These are phyloP conservation scores for Nematolebias whitei DNA, from an alignment of 2,113 vertebrate species.

Conservation along the genomic window DNA sequence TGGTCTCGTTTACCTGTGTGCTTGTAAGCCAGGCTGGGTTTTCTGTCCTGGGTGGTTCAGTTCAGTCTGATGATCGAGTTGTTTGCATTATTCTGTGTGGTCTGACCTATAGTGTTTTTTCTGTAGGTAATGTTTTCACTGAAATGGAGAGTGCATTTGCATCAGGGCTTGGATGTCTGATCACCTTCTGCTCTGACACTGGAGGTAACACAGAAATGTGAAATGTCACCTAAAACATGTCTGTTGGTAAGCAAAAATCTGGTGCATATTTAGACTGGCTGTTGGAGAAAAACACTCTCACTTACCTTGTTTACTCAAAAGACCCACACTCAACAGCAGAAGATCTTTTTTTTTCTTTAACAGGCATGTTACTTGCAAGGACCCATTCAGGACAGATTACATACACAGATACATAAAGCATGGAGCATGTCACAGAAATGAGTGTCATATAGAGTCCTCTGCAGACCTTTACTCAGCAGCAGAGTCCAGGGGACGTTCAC, in stretches of 20 bases:
- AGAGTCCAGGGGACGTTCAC: too few species aligned
- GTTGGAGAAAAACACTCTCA: too few species aligned
- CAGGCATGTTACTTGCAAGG: too few species aligned
- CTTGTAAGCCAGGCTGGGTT: background rate
- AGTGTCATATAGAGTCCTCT: too few species aligned
- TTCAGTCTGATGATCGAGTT: background rate
- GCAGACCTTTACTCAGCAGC: too few species aligned
- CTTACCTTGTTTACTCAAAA: too few species aligned
- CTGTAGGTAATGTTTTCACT: constrained; percentile 88
- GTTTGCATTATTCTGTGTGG: background rate
- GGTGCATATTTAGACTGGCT: too few species aligned
- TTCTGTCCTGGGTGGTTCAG: background rate
- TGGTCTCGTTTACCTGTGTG: background rate
- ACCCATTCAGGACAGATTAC: too few species aligned
- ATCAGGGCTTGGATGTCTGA: constrained; percentile 88
- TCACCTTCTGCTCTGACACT: constrained; percentile 89
- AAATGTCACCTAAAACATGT: background rate
- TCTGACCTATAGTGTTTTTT: background rate
- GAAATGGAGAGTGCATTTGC: constrained; percentile 89
- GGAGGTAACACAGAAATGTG: constrained; percentile 82
- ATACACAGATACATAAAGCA: too few species aligned
- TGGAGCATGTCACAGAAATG: too few species aligned
- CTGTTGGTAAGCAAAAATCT: background rate
- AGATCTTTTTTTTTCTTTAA: too few species aligned
- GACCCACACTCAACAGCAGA: too few species aligned